phyloP scores from a whole-genome alignment of 2,888 invertebrate species.

The Drosophila ochracea region DNA sequence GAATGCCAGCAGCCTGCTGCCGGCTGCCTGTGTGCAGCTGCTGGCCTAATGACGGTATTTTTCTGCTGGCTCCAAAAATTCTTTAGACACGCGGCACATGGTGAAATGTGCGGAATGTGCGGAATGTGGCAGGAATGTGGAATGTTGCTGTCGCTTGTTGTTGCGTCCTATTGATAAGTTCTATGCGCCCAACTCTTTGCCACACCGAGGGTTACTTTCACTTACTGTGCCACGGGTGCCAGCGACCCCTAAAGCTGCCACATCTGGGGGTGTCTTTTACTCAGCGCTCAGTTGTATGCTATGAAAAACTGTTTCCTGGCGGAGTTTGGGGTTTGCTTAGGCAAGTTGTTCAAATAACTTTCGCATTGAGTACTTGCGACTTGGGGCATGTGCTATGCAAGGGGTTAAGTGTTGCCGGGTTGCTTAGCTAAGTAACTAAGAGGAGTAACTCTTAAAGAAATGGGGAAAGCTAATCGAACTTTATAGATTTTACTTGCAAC shows the following conservation, averaged over 20 bases:
- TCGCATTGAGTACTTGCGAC: neutral
- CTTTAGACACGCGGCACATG: slow-evolving; percentile 34
- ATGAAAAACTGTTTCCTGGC: slow-evolving; percentile 22
- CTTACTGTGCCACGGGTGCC: slow-evolving; percentile 54
- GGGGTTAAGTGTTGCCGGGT: neutral
- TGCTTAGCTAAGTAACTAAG: slow-evolving; percentile 16
- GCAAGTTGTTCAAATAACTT: neutral
- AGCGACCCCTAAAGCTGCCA: slow-evolving; percentile 18
- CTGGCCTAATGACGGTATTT: slow-evolving; percentile 84
- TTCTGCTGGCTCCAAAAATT: slow-evolving; percentile 73
- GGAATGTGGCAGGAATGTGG: slow-evolving; percentile 6
- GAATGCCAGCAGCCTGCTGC: slow-evolving; percentile 46
- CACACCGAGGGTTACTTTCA: slow-evolving; percentile 80
- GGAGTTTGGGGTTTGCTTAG: slow-evolving; percentile 4
- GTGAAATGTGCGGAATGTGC: slow-evolving; percentile 7
- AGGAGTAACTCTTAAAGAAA: too few species aligned
- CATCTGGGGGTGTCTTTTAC: neutral
- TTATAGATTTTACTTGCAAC: neutral
- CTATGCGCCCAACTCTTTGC: slow-evolving; percentile 76
- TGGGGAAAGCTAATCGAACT: neutral
- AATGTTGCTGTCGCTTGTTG: neutral
- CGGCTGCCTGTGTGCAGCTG: slow-evolving; percentile 64
- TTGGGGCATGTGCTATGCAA: neutral
- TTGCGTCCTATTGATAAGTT: slow-evolving; percentile 59
- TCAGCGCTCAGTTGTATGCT: slow-evolving; percentile 59